Conservation (phyloP, 2,797 vertebrate genomes). For the Hydrophis major region DNA sequence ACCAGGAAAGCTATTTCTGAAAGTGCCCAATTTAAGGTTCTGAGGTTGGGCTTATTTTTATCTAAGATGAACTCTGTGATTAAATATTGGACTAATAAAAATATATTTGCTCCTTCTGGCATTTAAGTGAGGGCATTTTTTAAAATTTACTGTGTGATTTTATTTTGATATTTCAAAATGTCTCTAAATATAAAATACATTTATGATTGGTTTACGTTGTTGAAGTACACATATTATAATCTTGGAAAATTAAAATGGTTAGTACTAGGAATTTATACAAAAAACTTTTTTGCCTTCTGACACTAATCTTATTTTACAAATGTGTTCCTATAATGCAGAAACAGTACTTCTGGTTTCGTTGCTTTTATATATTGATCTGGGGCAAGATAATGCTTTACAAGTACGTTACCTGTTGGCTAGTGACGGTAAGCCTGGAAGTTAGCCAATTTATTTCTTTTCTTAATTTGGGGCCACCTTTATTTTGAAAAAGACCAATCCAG, state of each 20-base stretch:
- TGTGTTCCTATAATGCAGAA: conserved; percentile 70
- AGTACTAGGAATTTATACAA: conserved; percentile 3
- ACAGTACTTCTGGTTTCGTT: conserved; percentile 92
- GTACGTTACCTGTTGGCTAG: conserved; percentile 97
- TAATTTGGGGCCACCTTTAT: neutral
- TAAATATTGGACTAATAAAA: neutral
- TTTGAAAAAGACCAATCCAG: neutral
- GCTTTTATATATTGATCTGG: conserved; percentile 90
- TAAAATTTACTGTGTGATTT: neutral
- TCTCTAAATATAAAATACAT: neutral
- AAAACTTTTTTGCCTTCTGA: neutral
- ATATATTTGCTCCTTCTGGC: neutral
- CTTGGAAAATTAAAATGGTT: neutral
- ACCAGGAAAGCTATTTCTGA: neutral
- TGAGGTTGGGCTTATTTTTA: neutral
- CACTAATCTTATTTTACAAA: neutral
- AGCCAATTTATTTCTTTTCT: accelerated
- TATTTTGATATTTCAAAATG: neutral
- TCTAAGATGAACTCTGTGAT: neutral
- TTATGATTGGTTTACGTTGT: neutral
- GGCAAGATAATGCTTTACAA: conserved; percentile 93
- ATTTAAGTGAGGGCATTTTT: neutral
- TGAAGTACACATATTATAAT: neutral
- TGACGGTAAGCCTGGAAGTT: conserved; percentile 82
- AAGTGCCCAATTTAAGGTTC: neutral